Conservation (phyloP, 2,888 invertebrate genomes). For the Thymelicus acteon region DNA sequence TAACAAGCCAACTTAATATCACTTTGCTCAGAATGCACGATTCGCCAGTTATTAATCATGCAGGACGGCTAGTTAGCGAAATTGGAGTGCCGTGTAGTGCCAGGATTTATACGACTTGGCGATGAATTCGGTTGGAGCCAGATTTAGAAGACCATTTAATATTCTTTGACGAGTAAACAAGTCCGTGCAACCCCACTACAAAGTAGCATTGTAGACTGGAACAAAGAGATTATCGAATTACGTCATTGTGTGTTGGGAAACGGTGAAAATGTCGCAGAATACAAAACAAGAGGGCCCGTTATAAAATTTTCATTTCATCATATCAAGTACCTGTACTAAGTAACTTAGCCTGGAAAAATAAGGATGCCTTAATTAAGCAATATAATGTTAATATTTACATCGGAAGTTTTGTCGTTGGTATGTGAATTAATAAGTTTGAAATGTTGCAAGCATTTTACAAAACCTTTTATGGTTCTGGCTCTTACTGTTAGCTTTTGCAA, state of each 20-base stretch:
- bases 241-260: slow-evolving; percentile 47
- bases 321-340: not conserved
- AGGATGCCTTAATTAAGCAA: not conserved
- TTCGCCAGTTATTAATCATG: slow-evolving; percentile 82
- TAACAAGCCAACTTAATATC: slow-evolving; percentile 85
- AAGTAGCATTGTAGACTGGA: slow-evolving; percentile 46
- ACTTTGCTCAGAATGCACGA: slow-evolving; percentile 80
- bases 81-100: slow-evolving; percentile 68
- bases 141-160: slow-evolving; percentile 53
- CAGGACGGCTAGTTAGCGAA: slow-evolving; percentile 80
- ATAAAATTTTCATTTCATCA: slow-evolving; percentile 17
- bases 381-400: not conserved
- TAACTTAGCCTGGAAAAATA: not conserved
- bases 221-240: slow-evolving; percentile 53
- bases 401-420: slow-evolving; percentile 12
- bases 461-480: not conserved
- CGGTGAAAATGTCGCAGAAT: slow-evolving; percentile 45
- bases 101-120: slow-evolving; percentile 53
- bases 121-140: slow-evolving; percentile 42
- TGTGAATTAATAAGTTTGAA: slow-evolving; percentile 24
- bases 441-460: not conserved
- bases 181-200: slow-evolving; percentile 43
- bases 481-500: not conserved
- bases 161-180: slow-evolving; percentile 53
- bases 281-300: slow-evolving; percentile 37